Conservation (phyloP, 1,140 invertebrate genomes). For the Caenorhabditis remanei region DNA sequence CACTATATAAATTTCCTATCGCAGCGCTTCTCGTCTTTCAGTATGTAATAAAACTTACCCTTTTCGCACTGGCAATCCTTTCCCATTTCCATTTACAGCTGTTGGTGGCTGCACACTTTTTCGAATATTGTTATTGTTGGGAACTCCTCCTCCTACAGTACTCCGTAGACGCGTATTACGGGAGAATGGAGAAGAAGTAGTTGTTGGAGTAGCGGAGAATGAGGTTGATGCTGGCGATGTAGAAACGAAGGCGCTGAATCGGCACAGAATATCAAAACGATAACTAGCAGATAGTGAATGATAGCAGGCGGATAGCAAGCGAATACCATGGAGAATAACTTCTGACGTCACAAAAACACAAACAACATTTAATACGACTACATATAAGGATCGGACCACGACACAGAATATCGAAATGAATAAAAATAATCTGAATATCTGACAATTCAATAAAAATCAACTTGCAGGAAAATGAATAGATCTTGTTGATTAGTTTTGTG, state of each 20-base stretch:
- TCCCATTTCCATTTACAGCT: neutral
- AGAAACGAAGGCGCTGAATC: conserved; percentile 51
- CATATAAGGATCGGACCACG: neutral
- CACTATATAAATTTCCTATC: neutral
- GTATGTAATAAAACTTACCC: conserved; percentile 9
- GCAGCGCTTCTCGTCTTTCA: neutral
- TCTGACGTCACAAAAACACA: neutral
- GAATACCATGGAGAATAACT: neutral
- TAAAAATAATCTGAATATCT: too few species aligned
- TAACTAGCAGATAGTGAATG: neutral
- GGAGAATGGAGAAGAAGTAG: conserved; percentile 24
- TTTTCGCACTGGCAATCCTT: neutral
- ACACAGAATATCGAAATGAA: neutral
- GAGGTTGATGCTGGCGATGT: conserved; percentile 48
- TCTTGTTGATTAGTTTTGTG: conserved; percentile 42
- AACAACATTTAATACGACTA: conserved; percentile 6
- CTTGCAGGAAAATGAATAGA: neutral
- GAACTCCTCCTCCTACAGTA: conserved; percentile 48
- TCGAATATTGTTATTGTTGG: conserved; percentile 1
- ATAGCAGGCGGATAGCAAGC: conserved; percentile 13
- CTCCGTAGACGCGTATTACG: conserved; percentile 41
- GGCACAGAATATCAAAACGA: conserved; percentile 7
- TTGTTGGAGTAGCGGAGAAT: neutral
- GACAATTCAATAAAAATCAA: neutral
- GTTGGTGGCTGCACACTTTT: neutral